Evolutionary conservation across 2,797 vertebrate species (phyloP).

Genomic region (Microchirus variegatus): DNA sequence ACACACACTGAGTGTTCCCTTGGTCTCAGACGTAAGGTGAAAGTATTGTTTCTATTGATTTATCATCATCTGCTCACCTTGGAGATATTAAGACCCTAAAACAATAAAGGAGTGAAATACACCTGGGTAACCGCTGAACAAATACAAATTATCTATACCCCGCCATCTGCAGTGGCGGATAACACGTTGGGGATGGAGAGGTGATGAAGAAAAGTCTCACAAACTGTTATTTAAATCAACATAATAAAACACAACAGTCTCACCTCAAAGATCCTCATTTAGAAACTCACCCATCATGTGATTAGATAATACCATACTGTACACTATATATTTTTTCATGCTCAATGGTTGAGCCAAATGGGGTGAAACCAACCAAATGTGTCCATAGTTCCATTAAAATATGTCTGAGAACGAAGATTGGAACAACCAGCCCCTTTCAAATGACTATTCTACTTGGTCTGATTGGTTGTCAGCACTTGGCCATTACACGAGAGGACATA

Average conservation of each 20-base stretch:
- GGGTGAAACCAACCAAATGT: slow-evolving; percentile 27
- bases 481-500: slow-evolving; percentile 43
- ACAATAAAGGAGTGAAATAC: slow-evolving; percentile 46
- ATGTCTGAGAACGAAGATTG: slow-evolving; percentile 43
- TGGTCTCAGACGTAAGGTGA: slow-evolving; percentile 34
- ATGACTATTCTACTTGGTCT: slow-evolving; percentile 40
- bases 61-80: slow-evolving; percentile 55
- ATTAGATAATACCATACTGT: slow-evolving; percentile 29
- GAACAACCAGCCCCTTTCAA: slow-evolving; percentile 36
- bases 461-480: slow-evolving; percentile 47
- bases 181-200: not conserved
- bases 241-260: not conserved
- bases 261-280: slow-evolving; percentile 8
- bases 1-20: slow-evolving; percentile 27
- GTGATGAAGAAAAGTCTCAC: slow-evolving; percentile 6
- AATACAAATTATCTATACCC: slow-evolving; percentile 22
- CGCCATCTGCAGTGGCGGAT: not conserved
- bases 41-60: slow-evolving; percentile 63
- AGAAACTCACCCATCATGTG: not conserved
- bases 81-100: slow-evolving; percentile 61
- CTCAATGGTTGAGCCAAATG: slow-evolving; percentile 48
- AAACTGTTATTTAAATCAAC: not conserved
- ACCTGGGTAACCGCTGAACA: slow-evolving; percentile 31
- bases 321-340: slow-evolving; percentile 46
- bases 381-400: slow-evolving; percentile 48